Evolutionary conservation across 2,797 vertebrate species (phyloP), one percentile per base, ranked within the genome.

Genomic region (Thaleichthys pacificus): DNA sequence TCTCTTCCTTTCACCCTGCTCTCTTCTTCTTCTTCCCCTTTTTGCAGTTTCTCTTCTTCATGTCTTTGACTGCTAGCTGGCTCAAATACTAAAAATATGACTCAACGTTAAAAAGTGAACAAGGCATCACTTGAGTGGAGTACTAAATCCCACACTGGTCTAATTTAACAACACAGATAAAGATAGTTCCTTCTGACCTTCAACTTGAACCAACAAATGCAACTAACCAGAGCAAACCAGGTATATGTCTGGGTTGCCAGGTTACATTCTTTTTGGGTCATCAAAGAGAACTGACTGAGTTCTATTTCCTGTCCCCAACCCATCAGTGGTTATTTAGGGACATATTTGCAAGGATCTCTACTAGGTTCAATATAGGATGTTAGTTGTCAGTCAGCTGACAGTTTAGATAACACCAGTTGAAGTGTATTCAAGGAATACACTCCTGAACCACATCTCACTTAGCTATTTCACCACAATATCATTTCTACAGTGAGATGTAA

Each of bases 141-240:
- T 9, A 24, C 22, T 26, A 60, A 35, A 28, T 35, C 30, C 17
- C 61, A 35, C 28, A 63, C 6, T 17, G 19, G 30, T 63, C 35
- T n/a, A 5, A 14, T n/a, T 21, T 14, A 19, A 63, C 61, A 35
- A 63, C 61, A 63, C 15, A 9, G 61, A 35, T 42, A 42, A 11
- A 12, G 38, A 42, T 42, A 42, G 38, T 11, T 12, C 38, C 38
- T 42, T 42, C 24, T 32, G 61, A 63, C 15, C 30, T 35, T 63
- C 35, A n/a, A 28, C 61, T 63, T 63, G 30, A 63, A 19, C 35
- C 30, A 63, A 35, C 62, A 38, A 64, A 64, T 42, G 5, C 0
- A 12, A 64, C 32, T 21, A 64, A 38, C 58, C 17, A 35, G 32
- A 64, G 38, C 62, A 64, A 30, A 64, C 6, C 62, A 64, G 58